A percentile compares a stretch with the other conserved stretches of the same genome.
These are phyloP conservation scores for Tamandua tetradactyla DNA, from an alignment of 2,797 vertebrate genomes.

Conservation along the genomic window DNA sequence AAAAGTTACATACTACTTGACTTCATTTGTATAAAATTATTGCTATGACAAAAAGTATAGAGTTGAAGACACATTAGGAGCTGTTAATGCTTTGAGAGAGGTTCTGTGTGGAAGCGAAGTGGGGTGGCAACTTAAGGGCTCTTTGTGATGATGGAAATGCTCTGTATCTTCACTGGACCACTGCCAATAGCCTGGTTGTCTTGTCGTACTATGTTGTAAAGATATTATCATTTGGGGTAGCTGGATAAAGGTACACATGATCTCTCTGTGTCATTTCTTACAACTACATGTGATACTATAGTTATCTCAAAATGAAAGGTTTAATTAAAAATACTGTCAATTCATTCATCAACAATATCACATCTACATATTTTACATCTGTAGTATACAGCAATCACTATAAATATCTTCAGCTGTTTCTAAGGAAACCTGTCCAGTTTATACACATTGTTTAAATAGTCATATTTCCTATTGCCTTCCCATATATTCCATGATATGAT, in stretches of 20 bases:
- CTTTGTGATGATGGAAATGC: neutral
- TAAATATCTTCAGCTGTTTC: neutral
- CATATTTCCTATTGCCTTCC: neutral
- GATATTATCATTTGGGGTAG: neutral
- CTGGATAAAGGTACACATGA: neutral
- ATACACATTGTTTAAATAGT: neutral
- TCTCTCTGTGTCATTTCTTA: neutral
- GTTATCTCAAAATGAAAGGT: neutral
- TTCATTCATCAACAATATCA: neutral
- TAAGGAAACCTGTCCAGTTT: neutral
- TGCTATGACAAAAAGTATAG: neutral
- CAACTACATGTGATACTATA: neutral
- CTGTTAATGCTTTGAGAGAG: neutral
- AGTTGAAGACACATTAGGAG: neutral
- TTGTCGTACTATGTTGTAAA: neutral
- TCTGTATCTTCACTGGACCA: neutral
- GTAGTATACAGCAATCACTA: neutral
- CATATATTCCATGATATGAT: neutral
- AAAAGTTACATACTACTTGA: neutral
- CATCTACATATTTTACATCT: neutral
- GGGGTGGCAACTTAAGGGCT: neutral
- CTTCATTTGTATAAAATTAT: neutral
- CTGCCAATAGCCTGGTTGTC: neutral
- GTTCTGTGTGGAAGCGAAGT: neutral
- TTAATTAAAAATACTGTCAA: neutral